These are phyloP conservation scores for Pharmacophagus antenor DNA, from an alignment of 2,888 invertebrate genomes.

Conservation along the genomic window DNA sequence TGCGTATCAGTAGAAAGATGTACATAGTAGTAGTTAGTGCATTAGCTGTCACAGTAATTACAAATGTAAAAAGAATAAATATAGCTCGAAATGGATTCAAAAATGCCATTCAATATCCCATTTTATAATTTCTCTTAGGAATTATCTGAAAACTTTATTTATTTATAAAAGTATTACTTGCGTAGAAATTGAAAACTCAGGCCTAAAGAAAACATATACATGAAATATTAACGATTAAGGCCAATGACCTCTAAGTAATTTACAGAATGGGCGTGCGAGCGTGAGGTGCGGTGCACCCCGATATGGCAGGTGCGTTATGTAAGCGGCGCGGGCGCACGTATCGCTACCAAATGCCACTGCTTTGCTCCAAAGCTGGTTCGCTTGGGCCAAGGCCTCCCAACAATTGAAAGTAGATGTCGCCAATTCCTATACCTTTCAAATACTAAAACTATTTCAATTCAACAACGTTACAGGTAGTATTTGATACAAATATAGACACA, in stretches of 20 bases:
- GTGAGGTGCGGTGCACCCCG: slow-evolving; percentile 71
- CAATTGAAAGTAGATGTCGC: slow-evolving; percentile 69
- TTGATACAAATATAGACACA: not conserved
- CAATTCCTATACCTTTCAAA: slow-evolving; percentile 45
- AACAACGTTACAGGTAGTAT: not conserved
- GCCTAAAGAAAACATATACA: not conserved
- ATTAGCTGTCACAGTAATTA: no score
- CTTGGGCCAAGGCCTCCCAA: slow-evolving; percentile 67
- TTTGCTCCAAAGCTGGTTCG: slow-evolving; percentile 62
- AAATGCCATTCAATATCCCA: no score
- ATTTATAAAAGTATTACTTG: no score
- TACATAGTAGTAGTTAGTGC: no score
- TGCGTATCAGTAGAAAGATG: no score
- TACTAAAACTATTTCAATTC: slow-evolving; percentile 26
- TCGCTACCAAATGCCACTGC: slow-evolving; percentile 62
- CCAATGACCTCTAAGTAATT: slow-evolving; percentile 79
- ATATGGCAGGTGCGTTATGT: slow-evolving; percentile 81
- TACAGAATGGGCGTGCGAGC: slow-evolving; percentile 76
- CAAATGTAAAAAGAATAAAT: no score
- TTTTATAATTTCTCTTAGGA: no score
- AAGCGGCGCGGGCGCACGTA: slow-evolving; percentile 62
- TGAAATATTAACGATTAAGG: slow-evolving; percentile 59
- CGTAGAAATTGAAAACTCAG: no score
- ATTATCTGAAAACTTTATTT: no score
- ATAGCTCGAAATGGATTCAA: no score